These are phyloP conservation scores for Neopelma chrysocephalum DNA, from an alignment of 2,797 vertebrate species.

Conservation along the genomic window DNA sequence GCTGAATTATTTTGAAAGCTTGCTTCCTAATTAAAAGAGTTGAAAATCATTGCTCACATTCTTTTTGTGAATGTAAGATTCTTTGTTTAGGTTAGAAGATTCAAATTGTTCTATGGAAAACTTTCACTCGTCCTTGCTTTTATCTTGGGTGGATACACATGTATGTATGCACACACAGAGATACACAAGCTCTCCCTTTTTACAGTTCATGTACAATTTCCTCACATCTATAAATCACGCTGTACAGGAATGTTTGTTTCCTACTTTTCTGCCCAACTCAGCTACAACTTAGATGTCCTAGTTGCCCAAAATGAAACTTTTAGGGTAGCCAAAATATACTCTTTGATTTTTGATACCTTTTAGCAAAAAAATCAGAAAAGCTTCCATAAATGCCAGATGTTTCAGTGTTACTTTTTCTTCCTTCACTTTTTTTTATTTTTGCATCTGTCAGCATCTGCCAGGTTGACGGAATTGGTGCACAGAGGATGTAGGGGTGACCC, in stretches of 20 bases:
- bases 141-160: neutral
- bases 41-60: neutral
- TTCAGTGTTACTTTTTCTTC: neutral
- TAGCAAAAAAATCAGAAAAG: neutral
- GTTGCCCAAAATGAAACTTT: neutral
- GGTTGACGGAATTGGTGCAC: neutral
- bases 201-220: neutral
- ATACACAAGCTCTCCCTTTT: neutral
- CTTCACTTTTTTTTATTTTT: neutral
- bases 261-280: neutral
- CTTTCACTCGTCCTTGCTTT: neutral
- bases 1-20: neutral
- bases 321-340: neutral
- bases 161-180: neutral
- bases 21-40: neutral
- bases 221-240: neutral
- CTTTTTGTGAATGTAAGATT: neutral
- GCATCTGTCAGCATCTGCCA: neutral
- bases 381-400: neutral
- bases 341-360: neutral
- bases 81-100: neutral
- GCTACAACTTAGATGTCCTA: neutral
- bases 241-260: neutral
- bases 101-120: neutral
- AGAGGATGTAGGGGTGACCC: neutral